These are phyloP conservation scores for Dryococelus australis DNA, from an alignment of 2,888 invertebrate genomes.

Conservation along the genomic window DNA sequence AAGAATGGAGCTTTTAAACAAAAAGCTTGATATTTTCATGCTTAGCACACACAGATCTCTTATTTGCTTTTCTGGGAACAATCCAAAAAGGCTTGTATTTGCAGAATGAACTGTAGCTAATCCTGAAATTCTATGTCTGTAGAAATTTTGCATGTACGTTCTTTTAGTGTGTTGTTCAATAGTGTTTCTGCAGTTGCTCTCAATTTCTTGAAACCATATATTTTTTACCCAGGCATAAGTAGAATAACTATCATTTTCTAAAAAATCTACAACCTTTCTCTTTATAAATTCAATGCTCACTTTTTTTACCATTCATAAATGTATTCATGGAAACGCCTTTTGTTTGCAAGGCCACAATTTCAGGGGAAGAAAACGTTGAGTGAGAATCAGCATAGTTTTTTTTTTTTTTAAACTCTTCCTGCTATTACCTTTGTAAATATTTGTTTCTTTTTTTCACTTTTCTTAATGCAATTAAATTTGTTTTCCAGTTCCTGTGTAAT, in stretches of 20 bases:
- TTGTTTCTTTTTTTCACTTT: too few species aligned
- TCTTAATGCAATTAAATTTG: too few species aligned
- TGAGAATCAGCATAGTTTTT: neutral
- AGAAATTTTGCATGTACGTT: neutral
- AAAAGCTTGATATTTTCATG: neutral
- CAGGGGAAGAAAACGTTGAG: neutral
- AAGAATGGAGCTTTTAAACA: neutral
- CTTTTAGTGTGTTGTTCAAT: neutral
- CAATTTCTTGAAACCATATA: neutral
- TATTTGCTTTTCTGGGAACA: neutral
- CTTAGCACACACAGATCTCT: neutral
- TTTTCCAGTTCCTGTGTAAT: too few species aligned
- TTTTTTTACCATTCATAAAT: neutral
- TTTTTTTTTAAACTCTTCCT: too few species aligned
- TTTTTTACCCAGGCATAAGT: neutral
- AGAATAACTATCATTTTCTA: neutral
- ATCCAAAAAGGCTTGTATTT: neutral
- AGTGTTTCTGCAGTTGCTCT: neutral
- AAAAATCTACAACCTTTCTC: neutral
- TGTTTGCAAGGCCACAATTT: neutral
- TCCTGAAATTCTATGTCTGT: neutral
- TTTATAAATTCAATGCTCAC: neutral
- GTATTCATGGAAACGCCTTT: neutral
- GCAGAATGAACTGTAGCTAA: neutral
- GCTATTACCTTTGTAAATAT: too few species aligned